Base-by-base conservation (phyloP, 2,797 vertebrate species). In the Gymnothorax javanicus region DNA sequence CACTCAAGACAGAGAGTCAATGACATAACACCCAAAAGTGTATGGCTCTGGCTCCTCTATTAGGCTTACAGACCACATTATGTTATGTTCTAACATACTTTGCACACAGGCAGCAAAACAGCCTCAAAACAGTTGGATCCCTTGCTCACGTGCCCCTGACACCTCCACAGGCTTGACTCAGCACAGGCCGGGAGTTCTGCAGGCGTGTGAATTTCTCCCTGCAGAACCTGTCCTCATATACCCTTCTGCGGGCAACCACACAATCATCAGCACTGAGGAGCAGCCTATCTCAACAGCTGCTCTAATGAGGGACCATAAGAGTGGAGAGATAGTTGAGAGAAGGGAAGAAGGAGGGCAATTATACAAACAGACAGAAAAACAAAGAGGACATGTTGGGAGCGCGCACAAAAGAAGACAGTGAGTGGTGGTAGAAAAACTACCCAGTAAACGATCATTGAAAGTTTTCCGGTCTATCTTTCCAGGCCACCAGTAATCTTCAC, bases 261-360 rank as follows among this genome's bases (percentile, higher is more conserved):
- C 71, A 75, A 62, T 5, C 86, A 75, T 6, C 54, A 82, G 62
- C 33, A 25, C 13, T 20, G 56, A 25, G 82, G 67, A 20, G 33
- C 64, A 15, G 8, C 33, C 69, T 54, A 54, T n/a, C 56, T 7
- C 54, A 33, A 91, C 93, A 91, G 91, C 91, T 90, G 91, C 91
- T 94, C 93, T 94, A 93, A 92, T 15, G 82, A 33, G 25, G 11
- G 57, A 17, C 3, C 9, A 17, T 1, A 11, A 52, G 54, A 3
- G 60, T 50, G 79, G 13, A 54, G n/a, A 50, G 33, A n/a, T 20
- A n/a, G 50, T 2, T 20, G 50, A 54, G 43, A 50, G 43, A 79
- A 13, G 50, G 17, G 50, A 54, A 54, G 50, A 75, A 7, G 50
- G 64, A 12, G 33, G 81, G 56, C 25, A 79, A 71, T 52, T 23